Percentiles rank a stretch among this genome's conserved stretches.
Evolutionary conservation across 2,113 vertebrate genomes (phyloP).

Genomic region (Malurus melanocephalus): DNA sequence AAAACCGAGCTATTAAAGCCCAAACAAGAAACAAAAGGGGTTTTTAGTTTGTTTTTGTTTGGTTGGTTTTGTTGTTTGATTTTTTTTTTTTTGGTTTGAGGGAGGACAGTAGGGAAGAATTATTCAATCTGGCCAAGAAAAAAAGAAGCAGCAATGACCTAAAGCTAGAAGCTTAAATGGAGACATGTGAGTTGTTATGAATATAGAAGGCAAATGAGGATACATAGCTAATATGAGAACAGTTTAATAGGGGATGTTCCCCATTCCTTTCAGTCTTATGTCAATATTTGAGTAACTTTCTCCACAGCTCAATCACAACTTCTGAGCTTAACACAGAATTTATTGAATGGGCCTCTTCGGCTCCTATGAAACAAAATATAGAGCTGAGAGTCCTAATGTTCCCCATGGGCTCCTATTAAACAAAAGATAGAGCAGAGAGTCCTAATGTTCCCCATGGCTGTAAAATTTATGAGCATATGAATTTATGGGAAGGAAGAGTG

Average conservation of each 20-base stretch:
- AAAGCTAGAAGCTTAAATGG: neutral
- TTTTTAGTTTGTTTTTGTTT: neutral
- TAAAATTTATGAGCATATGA: constrained; percentile 17
- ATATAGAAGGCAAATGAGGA: neutral
- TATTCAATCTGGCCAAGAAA: neutral
- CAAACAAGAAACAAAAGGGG: neutral
- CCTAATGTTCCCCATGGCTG: neutral
- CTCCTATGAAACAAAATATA: neutral
- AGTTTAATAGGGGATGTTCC: neutral
- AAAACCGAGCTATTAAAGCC: neutral
- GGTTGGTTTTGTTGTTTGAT: too few species aligned
- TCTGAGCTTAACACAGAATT: neutral
- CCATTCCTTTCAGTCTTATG: neutral
- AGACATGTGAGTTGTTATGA: neutral
- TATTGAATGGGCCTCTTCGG: neutral
- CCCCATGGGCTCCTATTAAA: neutral
- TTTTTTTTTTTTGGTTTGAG: too few species aligned
- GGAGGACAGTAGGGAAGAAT: accelerated
- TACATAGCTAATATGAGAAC: neutral
- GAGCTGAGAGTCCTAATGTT: neutral
- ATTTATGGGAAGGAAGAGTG: neutral
- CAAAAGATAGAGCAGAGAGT: neutral
- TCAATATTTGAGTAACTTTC: constrained; percentile 16
- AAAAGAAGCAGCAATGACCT: neutral
- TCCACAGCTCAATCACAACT: neutral